Base-by-base conservation (phyloP, 1,140 invertebrate genomes). In the Nomia melanderi region DNA sequence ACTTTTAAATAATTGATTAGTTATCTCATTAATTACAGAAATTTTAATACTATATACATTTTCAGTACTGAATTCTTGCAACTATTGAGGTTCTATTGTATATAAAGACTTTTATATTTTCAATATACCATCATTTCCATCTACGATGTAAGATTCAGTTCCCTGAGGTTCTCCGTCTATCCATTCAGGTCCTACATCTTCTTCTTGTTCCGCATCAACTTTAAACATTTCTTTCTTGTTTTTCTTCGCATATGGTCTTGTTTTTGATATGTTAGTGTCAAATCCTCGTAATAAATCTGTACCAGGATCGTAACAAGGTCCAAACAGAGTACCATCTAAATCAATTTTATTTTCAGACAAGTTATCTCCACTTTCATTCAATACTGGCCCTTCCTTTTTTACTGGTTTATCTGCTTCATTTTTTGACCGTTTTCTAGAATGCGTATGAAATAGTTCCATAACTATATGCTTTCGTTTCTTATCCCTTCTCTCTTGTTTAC, bases 381-480 rank as follows among this genome's bases (percentile, higher is more conserved):
- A 2, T 29, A 14, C 1, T 9, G 27, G 25, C 8, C 79, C 66
- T 63, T 87, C 80, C 25, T 93, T 93, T 78, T 94, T 95, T 33
- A 71, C 41, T 23, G 56, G 2, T 70, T 88, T 90, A 12, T 89
- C 90, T 0, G 23, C 33, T 3, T 91, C 90, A 11, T 77, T 44
- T 63, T 90, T 92, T 1, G 81, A 64, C 25, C 88, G 88, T 77
- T 87, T 92, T 62, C 88, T 89, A 1, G 87, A 84, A 57, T 91
- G 87, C 6, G 86, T 87, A 64, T 93, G 93, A 87, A 96, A 96
- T 75, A 96, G 91, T 77, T 95, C 94, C 82, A 94, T 95, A 3
- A 96, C 94, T 78, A 95, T 95, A 33, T 96, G 92, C 85, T 96
- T 96, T 25, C 95, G 87, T 87, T 96, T 96, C 85, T 94, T 94